phyloP scores from a whole-genome alignment of 2,797 vertebrate genomes.

The Holocentrus rufus region DNA sequence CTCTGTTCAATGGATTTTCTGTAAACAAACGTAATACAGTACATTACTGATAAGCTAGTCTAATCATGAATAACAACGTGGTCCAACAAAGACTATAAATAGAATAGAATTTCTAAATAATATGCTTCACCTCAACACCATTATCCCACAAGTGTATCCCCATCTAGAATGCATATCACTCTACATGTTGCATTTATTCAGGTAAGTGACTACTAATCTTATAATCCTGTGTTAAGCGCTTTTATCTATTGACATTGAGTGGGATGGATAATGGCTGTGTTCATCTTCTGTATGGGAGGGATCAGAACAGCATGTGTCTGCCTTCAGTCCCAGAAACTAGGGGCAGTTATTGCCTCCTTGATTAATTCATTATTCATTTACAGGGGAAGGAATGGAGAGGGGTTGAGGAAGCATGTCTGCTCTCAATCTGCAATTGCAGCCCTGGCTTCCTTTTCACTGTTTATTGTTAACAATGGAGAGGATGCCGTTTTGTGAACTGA shows the following conservation, averaged over 20 bases:
- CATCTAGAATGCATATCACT: conserved; percentile 53
- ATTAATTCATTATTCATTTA: conserved; percentile 27
- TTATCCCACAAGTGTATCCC: conserved; percentile 43
- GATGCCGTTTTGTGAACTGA: background rate
- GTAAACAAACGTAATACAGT: conserved; percentile 32
- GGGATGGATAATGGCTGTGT: conserved; percentile 61
- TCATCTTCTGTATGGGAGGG: conserved; percentile 42
- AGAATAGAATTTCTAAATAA: conserved; percentile 27
- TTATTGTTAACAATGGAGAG: background rate
- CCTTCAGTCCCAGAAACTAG: conserved; percentile 38
- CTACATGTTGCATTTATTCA: conserved; percentile 64
- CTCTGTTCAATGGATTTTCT: conserved; percentile 6
- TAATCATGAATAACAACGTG: conserved; percentile 31
- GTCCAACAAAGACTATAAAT: conserved; percentile 27
- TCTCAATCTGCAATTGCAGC: conserved; percentile 34
- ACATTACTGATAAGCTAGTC: conserved; percentile 13
- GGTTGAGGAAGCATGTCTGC: conserved; percentile 26
- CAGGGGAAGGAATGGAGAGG: conserved; percentile 17
- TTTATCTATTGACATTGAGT: conserved; percentile 66
- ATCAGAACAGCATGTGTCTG: conserved; percentile 51
- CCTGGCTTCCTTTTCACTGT: conserved; percentile 5
- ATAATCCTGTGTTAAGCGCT: conserved; percentile 72
- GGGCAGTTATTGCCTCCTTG: conserved; percentile 35
- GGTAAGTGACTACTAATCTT: conserved; percentile 74
- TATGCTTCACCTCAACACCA: conserved; percentile 2